Conservation (phyloP, 2,888 invertebrate genomes). For the Punctoribates punctum region DNA sequence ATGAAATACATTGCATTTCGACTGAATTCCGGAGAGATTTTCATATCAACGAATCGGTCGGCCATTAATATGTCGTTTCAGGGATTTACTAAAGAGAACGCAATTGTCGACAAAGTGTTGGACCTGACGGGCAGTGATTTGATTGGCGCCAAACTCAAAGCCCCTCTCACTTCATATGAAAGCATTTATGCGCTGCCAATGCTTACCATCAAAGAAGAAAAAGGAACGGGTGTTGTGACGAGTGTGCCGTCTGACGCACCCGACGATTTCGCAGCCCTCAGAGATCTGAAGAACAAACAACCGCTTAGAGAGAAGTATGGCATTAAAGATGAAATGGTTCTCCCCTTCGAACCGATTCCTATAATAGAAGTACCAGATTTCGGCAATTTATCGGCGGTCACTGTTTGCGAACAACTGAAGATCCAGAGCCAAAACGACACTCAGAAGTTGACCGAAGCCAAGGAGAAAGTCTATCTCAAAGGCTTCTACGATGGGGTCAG, state of each 20-base stretch:
- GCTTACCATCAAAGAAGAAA: slow-evolving; percentile 95
- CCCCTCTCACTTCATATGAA: slow-evolving; percentile 78
- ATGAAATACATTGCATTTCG: slow-evolving; percentile 85
- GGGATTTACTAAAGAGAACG: slow-evolving; percentile 76
- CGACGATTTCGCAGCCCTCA: slow-evolving; percentile 93
- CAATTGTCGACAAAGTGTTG: slow-evolving; percentile 66
- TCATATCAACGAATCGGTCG: slow-evolving; percentile 79
- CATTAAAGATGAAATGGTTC: slow-evolving; percentile 75
- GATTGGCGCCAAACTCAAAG: slow-evolving; percentile 74
- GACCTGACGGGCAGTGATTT: slow-evolving; percentile 62
- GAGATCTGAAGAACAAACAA: slow-evolving; percentile 90
- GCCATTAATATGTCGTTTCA: slow-evolving; percentile 96
- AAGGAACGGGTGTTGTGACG: slow-evolving; percentile 96
- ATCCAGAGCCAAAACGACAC: slow-evolving; percentile 97
- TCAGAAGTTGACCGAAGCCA: slow-evolving; percentile 87
- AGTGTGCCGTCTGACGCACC: slow-evolving; percentile 98
- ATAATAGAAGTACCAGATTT: slow-evolving; percentile 87
- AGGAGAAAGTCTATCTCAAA: slow-evolving; percentile 90
- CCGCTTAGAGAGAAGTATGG: slow-evolving; percentile 87
- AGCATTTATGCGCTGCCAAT: slow-evolving; percentile 91
- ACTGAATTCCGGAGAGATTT: slow-evolving; percentile 69
- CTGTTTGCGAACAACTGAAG: slow-evolving; percentile 79
- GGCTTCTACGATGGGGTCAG: slow-evolving; percentile 74
- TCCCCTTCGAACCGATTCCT: slow-evolving; percentile 67
- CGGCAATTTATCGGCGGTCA: slow-evolving; percentile 79